These are phyloP conservation scores for Gonocerus acuteangulatus DNA, from an alignment of 2,888 invertebrate species.

Conservation along the genomic window DNA sequence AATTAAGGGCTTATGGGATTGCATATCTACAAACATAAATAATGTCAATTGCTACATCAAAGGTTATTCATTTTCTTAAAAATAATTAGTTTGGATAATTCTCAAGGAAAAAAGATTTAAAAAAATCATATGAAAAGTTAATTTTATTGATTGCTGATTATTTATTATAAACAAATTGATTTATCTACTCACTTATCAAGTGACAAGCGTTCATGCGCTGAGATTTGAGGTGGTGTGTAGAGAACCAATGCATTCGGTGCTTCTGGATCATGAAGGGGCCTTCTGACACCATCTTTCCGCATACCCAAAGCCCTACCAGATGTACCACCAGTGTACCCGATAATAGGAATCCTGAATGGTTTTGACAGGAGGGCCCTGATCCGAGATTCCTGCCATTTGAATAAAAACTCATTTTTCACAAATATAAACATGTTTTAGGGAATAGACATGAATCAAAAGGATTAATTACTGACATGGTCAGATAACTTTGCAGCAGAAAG, in stretches of 20 bases:
- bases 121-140: too few relatives aligned
- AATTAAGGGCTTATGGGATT: too few relatives aligned
- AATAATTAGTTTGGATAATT: too few relatives aligned
- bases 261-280: constrained; percentile 82
- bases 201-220: constrained; percentile 82
- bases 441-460: background rate
- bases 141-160: too few relatives aligned
- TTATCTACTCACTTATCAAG: constrained; percentile 52
- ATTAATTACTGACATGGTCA: constrained; percentile 26
- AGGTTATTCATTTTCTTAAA: too few relatives aligned
- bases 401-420: background rate
- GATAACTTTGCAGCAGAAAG: constrained; percentile 1
- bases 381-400: constrained; percentile 57
- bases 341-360: constrained; percentile 88
- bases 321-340: constrained; percentile 71
- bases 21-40: too few relatives aligned
- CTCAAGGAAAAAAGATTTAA: too few relatives aligned
- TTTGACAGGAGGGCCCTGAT: constrained; percentile 73
- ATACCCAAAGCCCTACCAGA: constrained; percentile 74
- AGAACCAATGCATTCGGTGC: constrained; percentile 87
- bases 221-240: constrained; percentile 72
- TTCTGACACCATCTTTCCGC: constrained; percentile 52
- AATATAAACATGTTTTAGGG: background rate
- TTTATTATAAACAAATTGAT: too few relatives aligned
- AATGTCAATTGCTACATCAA: too few relatives aligned